phyloP scores from a whole-genome alignment of 2,797 vertebrate species.

The Enteromius treurensis region DNA sequence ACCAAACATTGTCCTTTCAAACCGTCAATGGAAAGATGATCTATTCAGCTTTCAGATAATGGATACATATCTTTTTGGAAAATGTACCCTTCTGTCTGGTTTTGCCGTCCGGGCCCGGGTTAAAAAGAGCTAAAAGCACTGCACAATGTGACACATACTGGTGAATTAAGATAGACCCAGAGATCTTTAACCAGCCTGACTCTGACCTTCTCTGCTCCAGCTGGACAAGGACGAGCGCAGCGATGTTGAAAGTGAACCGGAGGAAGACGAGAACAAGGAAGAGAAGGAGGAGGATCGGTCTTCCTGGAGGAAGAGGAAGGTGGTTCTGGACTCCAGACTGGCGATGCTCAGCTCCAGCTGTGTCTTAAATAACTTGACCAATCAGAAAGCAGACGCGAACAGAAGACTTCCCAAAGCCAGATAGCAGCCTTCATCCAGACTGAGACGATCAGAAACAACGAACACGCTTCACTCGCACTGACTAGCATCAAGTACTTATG shows the following conservation, averaged over 20 bases:
- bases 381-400: constrained; percentile 67
- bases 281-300: constrained; percentile 69
- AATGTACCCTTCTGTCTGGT: too few species aligned
- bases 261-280: constrained; percentile 74
- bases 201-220: constrained; percentile 65
- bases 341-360: constrained; percentile 72
- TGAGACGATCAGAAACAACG: neutral
- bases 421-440: constrained; percentile 48
- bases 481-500: neutral
- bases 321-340: constrained; percentile 70
- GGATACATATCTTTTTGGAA: too few species aligned
- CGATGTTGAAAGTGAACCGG: constrained; percentile 83
- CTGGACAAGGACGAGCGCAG: constrained; percentile 91
- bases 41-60: too few species aligned
- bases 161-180: too few species aligned
- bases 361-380: constrained; percentile 70
- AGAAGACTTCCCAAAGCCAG: constrained; percentile 69
- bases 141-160: neutral
- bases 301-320: constrained; percentile 68
- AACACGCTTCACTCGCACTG: neutral
- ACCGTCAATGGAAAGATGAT: too few species aligned
- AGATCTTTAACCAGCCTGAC: neutral
- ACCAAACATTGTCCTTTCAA: too few species aligned
- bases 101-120: too few species aligned
- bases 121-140: neutral